phyloP scores from a whole-genome alignment of 1,140 invertebrate genomes.

The Bacillus rossius region DNA sequence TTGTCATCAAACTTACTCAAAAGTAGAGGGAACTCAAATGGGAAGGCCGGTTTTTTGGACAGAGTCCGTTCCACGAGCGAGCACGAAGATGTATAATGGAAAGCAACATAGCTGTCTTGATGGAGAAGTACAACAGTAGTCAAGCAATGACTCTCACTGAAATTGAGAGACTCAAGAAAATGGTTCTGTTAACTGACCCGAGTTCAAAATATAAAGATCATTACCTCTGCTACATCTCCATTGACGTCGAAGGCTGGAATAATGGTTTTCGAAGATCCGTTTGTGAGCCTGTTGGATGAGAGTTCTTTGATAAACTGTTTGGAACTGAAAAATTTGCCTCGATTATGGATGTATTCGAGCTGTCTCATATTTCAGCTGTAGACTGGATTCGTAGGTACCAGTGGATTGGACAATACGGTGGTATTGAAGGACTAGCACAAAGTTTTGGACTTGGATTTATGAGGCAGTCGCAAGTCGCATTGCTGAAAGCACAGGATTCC shows the following conservation, averaged over 20 bases:
- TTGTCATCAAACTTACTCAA: too few relatives aligned
- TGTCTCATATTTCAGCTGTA: not conserved
- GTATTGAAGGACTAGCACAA: too few relatives aligned
- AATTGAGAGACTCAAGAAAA: conserved; percentile 3
- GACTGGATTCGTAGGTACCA: not conserved
- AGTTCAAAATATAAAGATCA: not conserved
- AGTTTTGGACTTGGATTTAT: too few relatives aligned
- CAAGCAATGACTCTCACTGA: conserved; percentile 1
- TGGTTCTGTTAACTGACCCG: not conserved
- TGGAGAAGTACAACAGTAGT: conserved; percentile 4
- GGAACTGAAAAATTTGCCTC: not conserved
- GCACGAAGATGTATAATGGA: too few relatives aligned
- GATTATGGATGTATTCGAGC: conserved; percentile 3
- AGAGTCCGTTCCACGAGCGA: too few relatives aligned
- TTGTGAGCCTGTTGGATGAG: not conserved
- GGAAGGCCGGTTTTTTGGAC: too few relatives aligned
- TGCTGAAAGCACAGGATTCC: too few relatives aligned
- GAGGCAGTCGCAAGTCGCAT: too few relatives aligned
- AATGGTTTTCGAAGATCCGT: conserved; percentile 1
- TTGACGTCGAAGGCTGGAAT: conserved; percentile 8
- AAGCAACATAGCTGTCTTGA: not conserved
- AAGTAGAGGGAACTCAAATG: too few relatives aligned
- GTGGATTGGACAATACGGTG: not conserved
- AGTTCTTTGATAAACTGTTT: conserved; percentile 11
- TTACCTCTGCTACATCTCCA: not conserved